Evolutionary conservation across 2,888 invertebrate genomes (phyloP), one percentile per base, ranked within the genome.

Genomic region (Ormyrus labotus): DNA sequence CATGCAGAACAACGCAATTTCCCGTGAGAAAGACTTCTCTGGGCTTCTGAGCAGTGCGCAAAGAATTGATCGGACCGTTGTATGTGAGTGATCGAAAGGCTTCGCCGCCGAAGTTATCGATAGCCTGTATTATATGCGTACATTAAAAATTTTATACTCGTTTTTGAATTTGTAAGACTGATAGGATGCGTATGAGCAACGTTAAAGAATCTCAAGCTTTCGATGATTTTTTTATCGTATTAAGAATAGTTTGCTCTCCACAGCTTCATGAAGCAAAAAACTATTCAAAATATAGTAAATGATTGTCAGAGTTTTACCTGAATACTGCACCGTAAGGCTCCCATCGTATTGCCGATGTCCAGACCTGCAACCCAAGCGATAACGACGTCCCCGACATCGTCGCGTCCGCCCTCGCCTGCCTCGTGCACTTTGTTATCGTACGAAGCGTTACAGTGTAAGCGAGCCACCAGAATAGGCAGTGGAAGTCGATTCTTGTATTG

Each of bases 281-380:
- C 34, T 34, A 34, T 34, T 34, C 34, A 34, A 34, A 34, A 34
- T 34, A 34, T 34, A 34, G 19, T 34, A 34, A 60, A 13, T 50
- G 34, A 64, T 64, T 64, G 50, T 13, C 13, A 10, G 64, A 64
- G 50, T 64, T 64, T 80, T 85, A 90, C 90, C 85, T 90, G 87
- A 71, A 90, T 89, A 60, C 88, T 89, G 80, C 89, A 90, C 11
- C 87, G 84, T 13, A 90, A 81, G 7, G 85, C 82, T 8, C 87
- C 86, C 6, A 81, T 82, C 7, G 83, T 81, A 61, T 85, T 87
- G 57, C 88, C 87, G 55, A 89, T 84, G 65, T 90, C 89, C 55
- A 90, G 80, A 75, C 90, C 90, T 34, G 90, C 90, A n/a, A 90
- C 85, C 90, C 90, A 90, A 9, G 86, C 87, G 50, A 90, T 88